These are phyloP conservation scores for Sternarchorhynchus goeldii DNA, from an alignment of 2,797 vertebrate species.

Conservation along the genomic window DNA sequence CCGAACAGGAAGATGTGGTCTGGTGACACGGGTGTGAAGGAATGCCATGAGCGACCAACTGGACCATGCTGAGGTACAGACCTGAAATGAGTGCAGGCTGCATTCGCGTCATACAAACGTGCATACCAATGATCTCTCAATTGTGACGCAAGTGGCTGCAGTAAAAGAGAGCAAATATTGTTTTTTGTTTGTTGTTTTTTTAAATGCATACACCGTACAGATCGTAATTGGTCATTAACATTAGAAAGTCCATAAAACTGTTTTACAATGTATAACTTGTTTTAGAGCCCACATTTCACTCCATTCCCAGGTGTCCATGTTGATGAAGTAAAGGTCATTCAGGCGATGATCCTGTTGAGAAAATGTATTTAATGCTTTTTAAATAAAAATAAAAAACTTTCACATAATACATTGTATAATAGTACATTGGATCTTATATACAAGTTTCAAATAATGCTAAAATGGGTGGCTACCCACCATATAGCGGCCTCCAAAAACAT, in stretches of 20 bases:
- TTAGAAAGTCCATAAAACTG: neutral
- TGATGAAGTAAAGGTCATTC: conserved; percentile 91
- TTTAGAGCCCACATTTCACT: conserved; percentile 84
- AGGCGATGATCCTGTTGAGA: conserved; percentile 84
- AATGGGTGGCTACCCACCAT: conserved; percentile 71
- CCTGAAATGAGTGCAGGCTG: conserved; percentile 59
- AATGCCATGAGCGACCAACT: conserved; percentile 93
- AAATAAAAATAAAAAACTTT: neutral
- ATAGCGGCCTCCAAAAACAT: conserved; percentile 92
- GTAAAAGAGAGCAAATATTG: neutral
- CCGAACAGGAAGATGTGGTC: conserved; percentile 96
- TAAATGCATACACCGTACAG: neutral
- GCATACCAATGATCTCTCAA: neutral
- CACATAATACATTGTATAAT: neutral
- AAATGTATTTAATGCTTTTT: conserved; percentile 14
- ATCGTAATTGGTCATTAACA: neutral
- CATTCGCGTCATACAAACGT: conserved; percentile 15
- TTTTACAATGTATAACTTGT: neutral
- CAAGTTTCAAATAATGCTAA: neutral
- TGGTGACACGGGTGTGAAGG: conserved; percentile 85
- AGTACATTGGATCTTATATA: neutral
- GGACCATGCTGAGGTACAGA: conserved; percentile 81
- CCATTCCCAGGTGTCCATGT: conserved; percentile 96
- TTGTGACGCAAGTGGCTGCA: neutral
- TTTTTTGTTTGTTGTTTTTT: too few species aligned